Conservation (phyloP, 1,140 invertebrate species). For the Parasteatoda tepidariorum region DNA sequence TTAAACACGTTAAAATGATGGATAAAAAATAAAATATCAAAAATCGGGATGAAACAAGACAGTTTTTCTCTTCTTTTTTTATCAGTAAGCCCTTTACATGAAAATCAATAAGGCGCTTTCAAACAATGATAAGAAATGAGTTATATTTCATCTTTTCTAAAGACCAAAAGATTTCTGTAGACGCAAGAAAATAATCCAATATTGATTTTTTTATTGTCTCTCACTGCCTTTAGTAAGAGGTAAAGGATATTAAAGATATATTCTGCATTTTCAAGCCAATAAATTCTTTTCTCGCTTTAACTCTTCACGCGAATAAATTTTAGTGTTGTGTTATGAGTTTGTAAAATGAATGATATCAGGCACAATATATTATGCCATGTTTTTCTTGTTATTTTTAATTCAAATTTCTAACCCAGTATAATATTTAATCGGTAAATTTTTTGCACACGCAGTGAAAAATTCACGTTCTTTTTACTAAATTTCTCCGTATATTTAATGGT, state of each 20-base stretch:
- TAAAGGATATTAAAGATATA: not conserved
- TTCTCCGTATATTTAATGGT: no score
- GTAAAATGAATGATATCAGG: no score
- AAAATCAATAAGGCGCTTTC: not conserved
- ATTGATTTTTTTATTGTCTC: not conserved
- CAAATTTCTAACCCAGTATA: no score
- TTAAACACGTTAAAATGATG: not conserved
- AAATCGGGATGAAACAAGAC: not conserved
- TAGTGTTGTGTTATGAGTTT: no score
- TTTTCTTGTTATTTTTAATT: no score
- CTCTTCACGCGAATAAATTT: no score
- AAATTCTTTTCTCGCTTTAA: not conserved
- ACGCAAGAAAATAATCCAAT: not conserved
- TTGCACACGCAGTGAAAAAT: no score
- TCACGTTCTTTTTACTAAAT: no score
- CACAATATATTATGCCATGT: no score
- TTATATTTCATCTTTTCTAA: not conserved
- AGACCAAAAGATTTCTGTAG: not conserved
- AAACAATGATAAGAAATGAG: not conserved
- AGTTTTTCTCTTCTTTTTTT: not conserved
- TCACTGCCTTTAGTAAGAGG: not conserved
- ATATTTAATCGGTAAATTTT: no score
- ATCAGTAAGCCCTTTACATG: not conserved
- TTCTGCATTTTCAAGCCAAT: not conserved
- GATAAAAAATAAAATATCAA: not conserved